phyloP scores from a whole-genome alignment of 2,888 invertebrate species.

The Petrolisthes manimaculis region DNA sequence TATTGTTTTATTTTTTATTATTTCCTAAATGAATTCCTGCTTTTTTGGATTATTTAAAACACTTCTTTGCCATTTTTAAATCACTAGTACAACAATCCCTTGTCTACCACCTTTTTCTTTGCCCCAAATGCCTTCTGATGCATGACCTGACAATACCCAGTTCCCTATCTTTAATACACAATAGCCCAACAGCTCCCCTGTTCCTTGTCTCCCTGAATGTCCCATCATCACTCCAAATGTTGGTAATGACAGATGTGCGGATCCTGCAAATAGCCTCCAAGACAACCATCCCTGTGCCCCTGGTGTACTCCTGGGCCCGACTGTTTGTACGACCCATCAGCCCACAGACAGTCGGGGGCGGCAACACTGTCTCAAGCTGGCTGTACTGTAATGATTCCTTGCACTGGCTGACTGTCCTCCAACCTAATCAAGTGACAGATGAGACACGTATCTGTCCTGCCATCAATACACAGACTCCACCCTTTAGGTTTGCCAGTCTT shows the following conservation, averaged over 20 bases:
- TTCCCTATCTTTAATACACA: too few species aligned
- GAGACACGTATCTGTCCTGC: slow-evolving; percentile 54
- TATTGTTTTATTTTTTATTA: too few species aligned
- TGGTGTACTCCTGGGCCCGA: slow-evolving; percentile 66
- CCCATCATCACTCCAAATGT: neutral
- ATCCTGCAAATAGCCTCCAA: slow-evolving; percentile 57
- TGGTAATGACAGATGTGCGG: slow-evolving; percentile 64
- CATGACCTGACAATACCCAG: too few species aligned
- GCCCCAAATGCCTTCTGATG: too few species aligned
- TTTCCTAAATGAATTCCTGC: too few species aligned
- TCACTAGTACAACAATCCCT: too few species aligned
- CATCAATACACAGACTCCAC: slow-evolving; percentile 54
- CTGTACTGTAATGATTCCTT: slow-evolving; percentile 74
- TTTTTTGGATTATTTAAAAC: too few species aligned
- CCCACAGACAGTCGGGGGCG: neutral
- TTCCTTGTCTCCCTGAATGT: too few species aligned
- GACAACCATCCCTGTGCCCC: slow-evolving; percentile 63
- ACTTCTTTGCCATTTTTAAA: too few species aligned
- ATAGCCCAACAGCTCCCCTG: too few species aligned
- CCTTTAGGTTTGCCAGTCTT: slow-evolving; percentile 57
- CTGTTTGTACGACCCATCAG: slow-evolving; percentile 61
- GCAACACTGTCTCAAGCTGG: slow-evolving; percentile 27
- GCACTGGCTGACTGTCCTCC: slow-evolving; percentile 74
- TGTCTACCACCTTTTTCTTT: too few species aligned
- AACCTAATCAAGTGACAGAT: slow-evolving; percentile 42